Percentiles rank a stretch among this genome's conserved stretches.
Evolutionary conservation across 2,113 vertebrate genomes (phyloP).

Genomic region (Girardinichthys multiradiatus): DNA sequence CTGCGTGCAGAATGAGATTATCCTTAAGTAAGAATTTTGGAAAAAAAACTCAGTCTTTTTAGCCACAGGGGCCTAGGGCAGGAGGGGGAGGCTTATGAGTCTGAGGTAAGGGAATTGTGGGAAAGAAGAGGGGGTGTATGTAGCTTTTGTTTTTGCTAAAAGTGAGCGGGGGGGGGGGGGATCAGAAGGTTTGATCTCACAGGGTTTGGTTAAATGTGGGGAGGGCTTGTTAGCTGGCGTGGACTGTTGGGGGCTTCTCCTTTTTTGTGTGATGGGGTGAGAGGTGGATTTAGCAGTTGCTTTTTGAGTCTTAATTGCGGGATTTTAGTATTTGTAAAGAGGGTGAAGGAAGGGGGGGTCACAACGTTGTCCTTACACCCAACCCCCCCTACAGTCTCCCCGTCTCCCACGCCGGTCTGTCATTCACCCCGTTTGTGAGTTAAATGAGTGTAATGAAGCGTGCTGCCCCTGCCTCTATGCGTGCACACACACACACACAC

Average conservation of each 20-base stretch:
- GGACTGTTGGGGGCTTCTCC: conserved; percentile 52
- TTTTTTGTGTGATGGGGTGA: conserved; percentile 37
- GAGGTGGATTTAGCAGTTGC: conserved; percentile 82
- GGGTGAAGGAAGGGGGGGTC: conserved; percentile 46
- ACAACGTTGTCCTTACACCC: conserved; percentile 48
- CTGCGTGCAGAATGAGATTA: background rate
- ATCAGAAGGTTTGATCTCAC: conserved; percentile 9
- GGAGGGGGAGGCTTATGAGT: conserved; percentile 15
- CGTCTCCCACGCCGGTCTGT: conserved; percentile 73
- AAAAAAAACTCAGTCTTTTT: background rate
- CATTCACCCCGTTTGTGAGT: conserved; percentile 80
- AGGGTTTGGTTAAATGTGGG: conserved; percentile 42
- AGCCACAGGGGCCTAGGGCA: conserved; percentile 27
- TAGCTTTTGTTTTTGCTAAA: conserved; percentile 24
- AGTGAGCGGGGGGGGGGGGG: conserved; percentile 16
- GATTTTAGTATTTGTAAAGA: conserved; percentile 75
- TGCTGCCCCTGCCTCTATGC: conserved; percentile 54
- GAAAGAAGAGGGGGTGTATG: conserved; percentile 1
- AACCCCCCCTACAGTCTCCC: conserved; percentile 45
- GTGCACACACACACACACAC: conserved; percentile 20
- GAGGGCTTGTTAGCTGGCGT: conserved; percentile 63
- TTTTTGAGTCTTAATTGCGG: conserved; percentile 80
- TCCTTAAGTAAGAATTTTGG: background rate
- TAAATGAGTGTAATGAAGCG: conserved; percentile 81
- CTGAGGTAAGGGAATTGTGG: conserved; percentile 34